Evolutionary conservation across 2,888 invertebrate genomes (phyloP).

Genomic region (Hyposoter didymator): DNA sequence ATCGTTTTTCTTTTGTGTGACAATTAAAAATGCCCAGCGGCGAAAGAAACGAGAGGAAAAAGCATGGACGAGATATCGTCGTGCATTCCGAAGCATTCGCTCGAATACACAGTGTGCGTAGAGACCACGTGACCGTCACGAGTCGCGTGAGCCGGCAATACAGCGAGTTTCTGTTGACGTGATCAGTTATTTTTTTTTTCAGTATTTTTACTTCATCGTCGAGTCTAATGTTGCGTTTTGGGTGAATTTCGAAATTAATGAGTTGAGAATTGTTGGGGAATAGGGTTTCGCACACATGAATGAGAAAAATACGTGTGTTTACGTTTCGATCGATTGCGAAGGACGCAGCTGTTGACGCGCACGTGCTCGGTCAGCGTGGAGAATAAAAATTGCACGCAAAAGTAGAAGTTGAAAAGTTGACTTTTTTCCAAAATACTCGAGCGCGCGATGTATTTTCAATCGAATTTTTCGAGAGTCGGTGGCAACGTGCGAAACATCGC

Average conservation of each 20-base stretch:
- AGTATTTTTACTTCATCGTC: background rate
- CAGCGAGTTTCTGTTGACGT: background rate
- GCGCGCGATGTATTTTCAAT: constrained; percentile 44
- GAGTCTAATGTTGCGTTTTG: background rate
- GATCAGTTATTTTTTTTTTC: background rate
- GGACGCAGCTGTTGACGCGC: constrained; percentile 1
- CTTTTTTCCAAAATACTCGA: background rate
- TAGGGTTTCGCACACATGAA: background rate
- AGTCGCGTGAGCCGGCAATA: background rate
- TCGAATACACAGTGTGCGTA: background rate
- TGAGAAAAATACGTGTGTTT: background rate
- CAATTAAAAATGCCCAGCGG: too few species aligned
- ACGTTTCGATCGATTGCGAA: background rate
- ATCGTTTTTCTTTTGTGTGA: too few species aligned
- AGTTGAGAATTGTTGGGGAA: background rate
- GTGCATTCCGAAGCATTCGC: background rate
- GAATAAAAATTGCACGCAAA: background rate
- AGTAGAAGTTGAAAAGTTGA: background rate
- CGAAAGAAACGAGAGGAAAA: background rate
- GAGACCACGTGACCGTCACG: background rate
- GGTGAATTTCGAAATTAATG: background rate
- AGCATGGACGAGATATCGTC: background rate
- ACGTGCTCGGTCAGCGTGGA: background rate
- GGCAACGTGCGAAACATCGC: constrained; percentile 20
- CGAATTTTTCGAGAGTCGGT: background rate